phyloP scores from a whole-genome alignment of 2,113 vertebrate species.

The Dromaius novaehollandiae region DNA sequence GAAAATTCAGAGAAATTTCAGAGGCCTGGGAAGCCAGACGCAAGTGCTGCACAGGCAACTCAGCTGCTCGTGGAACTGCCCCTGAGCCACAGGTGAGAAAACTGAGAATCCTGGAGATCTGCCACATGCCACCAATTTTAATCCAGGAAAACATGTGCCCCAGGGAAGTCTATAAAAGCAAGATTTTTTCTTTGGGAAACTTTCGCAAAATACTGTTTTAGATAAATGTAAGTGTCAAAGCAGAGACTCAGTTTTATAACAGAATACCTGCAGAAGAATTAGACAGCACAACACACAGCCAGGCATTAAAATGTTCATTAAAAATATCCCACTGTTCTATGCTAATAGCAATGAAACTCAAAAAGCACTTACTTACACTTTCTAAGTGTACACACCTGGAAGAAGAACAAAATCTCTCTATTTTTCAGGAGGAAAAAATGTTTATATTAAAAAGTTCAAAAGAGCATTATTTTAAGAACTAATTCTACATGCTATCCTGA shows the following conservation, averaged over 20 bases:
- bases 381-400: neutral
- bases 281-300: neutral
- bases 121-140: neutral
- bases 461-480: too few species aligned
- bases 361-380: neutral
- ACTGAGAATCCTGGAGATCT: neutral
- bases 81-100: neutral
- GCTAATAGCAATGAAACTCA: neutral
- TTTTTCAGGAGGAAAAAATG: too few species aligned
- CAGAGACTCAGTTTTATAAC: neutral
- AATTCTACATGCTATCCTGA: too few species aligned
- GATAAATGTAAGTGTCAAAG: neutral
- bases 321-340: neutral
- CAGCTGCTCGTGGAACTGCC: neutral
- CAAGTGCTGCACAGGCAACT: fast-evolving
- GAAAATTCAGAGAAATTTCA: neutral
- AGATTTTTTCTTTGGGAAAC: neutral
- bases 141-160: neutral
- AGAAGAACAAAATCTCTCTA: neutral
- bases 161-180: neutral
- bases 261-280: neutral
- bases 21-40: neutral
- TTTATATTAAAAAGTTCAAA: too few species aligned
- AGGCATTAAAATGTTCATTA: neutral
- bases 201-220: neutral